Evolutionary conservation across 1,140 invertebrate species (phyloP), one percentile per base, ranked within the genome.

Genomic region (Rhizoglyphus robini): DNA sequence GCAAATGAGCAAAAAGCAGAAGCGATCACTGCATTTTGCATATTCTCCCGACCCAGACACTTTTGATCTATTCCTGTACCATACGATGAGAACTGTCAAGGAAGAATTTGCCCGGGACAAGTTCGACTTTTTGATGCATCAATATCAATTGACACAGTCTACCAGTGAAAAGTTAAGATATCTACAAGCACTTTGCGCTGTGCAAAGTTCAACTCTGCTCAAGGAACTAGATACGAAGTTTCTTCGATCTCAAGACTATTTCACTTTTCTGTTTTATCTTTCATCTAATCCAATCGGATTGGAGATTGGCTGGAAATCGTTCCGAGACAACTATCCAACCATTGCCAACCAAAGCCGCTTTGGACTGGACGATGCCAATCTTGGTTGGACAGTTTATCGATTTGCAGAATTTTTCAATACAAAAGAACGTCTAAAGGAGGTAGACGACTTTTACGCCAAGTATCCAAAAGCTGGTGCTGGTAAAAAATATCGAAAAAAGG

Each of bases 391-490:
- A 47, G 83, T 93, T 54, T 83, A 85, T 1, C 74, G 72, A 0
- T 83, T 91, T 29, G 85, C 86, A 0, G 73, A 69, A 8, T 76
- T 78, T 0, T 93, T 90, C 72, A 79, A 82, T 8, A 84, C 84
- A 0, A 74, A 84, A 65, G 72, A 79, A 0, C 84, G 84, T 73
- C 75, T 88, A 0, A 72, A 85, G 70, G 87, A 93, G 80, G 86
- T 93, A 79, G 76, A 86, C 70, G 73, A 74, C 0, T 91, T 93
- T 75, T 92, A 91, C 71, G 73, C 73, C 3, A 81, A 84, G 69
- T 84, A 91, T 74, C 88, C 90, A 0, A 84, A 93, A 25, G 88
- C 87, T 4, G 90, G 90, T 2, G 88, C 90, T 15, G 89, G 90
- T 0, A 83, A 79, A 31, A 73, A 81, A n/a, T 82, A 83, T 0